Evolutionary conservation across 2,888 invertebrate genomes (phyloP).

Genomic region (Campopleginae sp.): DNA sequence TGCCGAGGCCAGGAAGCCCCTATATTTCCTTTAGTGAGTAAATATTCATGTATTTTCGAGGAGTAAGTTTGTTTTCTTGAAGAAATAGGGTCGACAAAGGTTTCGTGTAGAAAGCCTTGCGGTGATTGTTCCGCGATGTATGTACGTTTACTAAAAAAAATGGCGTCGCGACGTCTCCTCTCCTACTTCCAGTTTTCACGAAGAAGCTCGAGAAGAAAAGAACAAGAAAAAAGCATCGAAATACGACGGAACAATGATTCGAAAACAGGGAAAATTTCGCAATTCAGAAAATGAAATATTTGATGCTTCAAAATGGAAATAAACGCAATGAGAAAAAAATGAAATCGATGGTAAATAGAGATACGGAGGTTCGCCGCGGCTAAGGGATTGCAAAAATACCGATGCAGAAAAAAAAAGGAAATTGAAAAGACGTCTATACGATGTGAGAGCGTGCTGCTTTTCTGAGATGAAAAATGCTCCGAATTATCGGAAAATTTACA

Average conservation of each 20-base stretch:
- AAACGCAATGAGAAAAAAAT: neutral
- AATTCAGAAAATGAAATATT: neutral
- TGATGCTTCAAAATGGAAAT: neutral
- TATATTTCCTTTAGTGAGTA: conserved; percentile 49
- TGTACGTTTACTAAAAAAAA: conserved; percentile 21
- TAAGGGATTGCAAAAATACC: conserved; percentile 12
- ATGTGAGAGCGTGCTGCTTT: conserved; percentile 55
- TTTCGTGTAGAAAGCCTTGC: conserved; percentile 29
- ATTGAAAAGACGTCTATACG: conserved; percentile 41
- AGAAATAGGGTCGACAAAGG: conserved; percentile 28
- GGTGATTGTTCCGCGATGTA: conserved; percentile 32
- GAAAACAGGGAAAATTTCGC: neutral
- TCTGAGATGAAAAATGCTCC: conserved; percentile 64
- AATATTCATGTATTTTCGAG: conserved; percentile 61
- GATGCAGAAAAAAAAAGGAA: conserved; percentile 11
- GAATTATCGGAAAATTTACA: conserved; percentile 68
- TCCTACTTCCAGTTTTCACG: neutral
- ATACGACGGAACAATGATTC: neutral
- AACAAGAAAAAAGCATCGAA: neutral
- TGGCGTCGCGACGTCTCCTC: neutral
- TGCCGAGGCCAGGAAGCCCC: conserved; percentile 51
- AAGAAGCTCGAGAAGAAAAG: neutral
- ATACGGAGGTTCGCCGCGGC: conserved; percentile 1
- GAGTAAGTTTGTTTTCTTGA: conserved; percentile 19
- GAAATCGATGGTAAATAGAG: conserved; percentile 14